Evolutionary conservation across 2,888 invertebrate species (phyloP).

Genomic region (Sycophila texana): DNA sequence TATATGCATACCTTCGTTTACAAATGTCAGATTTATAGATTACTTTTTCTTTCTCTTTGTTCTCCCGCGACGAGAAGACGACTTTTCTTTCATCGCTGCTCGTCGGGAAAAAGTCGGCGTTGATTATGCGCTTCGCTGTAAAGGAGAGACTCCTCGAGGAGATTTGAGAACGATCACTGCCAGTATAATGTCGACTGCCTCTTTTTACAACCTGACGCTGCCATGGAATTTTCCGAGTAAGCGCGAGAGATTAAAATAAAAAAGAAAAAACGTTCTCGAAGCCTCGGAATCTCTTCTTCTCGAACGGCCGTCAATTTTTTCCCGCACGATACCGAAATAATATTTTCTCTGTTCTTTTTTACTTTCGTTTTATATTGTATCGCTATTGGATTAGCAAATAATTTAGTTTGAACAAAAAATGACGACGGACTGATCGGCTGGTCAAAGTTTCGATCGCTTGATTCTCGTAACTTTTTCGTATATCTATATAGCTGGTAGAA

Average conservation of each 20-base stretch:
- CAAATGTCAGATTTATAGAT: slow-evolving; percentile 37
- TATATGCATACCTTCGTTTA: slow-evolving; percentile 51
- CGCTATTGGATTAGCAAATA: slow-evolving; percentile 33
- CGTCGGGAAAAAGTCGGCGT: slow-evolving; percentile 27
- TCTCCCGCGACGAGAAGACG: slow-evolving; percentile 36
- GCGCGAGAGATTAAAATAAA: not conserved
- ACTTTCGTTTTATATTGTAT: slow-evolving; percentile 30
- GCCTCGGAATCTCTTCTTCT: slow-evolving; percentile 4
- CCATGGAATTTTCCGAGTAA: slow-evolving; percentile 6
- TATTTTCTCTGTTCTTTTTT: slow-evolving; percentile 28
- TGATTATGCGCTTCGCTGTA: not conserved
- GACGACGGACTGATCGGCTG: slow-evolving; percentile 45
- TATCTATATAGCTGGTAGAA: slow-evolving; percentile 15
- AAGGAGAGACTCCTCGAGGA: slow-evolving; percentile 15
- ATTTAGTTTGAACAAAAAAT: slow-evolving; percentile 2
- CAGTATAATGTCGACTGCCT: slow-evolving; percentile 41
- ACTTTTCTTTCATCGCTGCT: slow-evolving; percentile 28
- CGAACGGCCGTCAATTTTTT: slow-evolving; percentile 30
- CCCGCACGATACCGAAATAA: slow-evolving; percentile 15
- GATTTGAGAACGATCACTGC: slow-evolving; percentile 45
- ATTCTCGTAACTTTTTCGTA: slow-evolving; percentile 9
- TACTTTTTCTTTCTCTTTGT: slow-evolving; percentile 31
- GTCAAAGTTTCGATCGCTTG: slow-evolving; percentile 32
- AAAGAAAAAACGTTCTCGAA: not conserved
- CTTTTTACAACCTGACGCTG: slow-evolving; percentile 18